phyloP scores from a whole-genome alignment of 2,113 vertebrate species.

The Physeter macrocephalus region DNA sequence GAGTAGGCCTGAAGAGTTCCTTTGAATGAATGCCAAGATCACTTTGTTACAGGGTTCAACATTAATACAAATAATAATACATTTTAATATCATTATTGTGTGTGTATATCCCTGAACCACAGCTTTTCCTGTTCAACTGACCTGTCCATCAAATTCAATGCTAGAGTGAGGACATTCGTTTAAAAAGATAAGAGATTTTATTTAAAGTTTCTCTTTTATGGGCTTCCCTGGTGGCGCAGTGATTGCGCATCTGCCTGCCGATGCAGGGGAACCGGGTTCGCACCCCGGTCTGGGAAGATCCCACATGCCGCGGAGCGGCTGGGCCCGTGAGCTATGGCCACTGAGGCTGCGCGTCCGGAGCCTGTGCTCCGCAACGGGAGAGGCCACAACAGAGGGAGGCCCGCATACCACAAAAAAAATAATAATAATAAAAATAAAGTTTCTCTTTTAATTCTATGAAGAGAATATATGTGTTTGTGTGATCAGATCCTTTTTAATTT shows the following conservation, averaged over 20 bases:
- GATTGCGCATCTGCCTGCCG: too few relatives aligned
- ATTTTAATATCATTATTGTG: neutral
- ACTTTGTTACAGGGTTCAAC: neutral
- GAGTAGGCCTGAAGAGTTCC: neutral
- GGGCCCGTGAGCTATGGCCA: too few relatives aligned
- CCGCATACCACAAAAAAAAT: too few relatives aligned
- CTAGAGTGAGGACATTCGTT: neutral
- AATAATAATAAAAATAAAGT: too few relatives aligned
- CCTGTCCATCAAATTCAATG: neutral
- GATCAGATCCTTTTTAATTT: neutral
- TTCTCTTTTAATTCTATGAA: neutral
- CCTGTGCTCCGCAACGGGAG: too few relatives aligned
- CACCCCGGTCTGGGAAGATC: too few relatives aligned
- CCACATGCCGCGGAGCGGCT: too few relatives aligned
- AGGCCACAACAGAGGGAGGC: too few relatives aligned
- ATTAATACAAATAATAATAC: neutral
- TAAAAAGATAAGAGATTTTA: neutral
- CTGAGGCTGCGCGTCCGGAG: too few relatives aligned
- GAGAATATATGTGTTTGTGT: neutral
- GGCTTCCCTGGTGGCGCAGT: too few relatives aligned
- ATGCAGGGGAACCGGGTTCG: too few relatives aligned
- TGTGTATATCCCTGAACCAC: neutral
- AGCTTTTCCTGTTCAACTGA: neutral
- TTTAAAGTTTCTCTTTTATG: neutral
- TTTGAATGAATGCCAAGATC: neutral